phyloP scores from a whole-genome alignment of 2,797 vertebrate genomes.

The Sebastes oblongus region DNA sequence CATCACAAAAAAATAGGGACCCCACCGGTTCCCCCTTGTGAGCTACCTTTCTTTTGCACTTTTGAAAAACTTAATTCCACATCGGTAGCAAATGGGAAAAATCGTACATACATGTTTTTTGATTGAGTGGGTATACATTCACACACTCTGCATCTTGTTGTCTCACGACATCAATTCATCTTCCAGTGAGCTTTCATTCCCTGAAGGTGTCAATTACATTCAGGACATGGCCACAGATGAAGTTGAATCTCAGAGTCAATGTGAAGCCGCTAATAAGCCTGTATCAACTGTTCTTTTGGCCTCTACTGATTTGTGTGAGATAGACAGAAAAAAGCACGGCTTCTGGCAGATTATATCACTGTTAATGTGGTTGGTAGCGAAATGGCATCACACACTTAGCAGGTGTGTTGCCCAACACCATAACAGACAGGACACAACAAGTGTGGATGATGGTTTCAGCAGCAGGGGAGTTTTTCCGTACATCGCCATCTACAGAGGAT shows the following conservation, averaged over 20 bases:
- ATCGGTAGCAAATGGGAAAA: neutral
- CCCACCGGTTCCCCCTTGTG: neutral
- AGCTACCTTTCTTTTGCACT: neutral
- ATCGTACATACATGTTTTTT: neutral
- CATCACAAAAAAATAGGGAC: neutral
- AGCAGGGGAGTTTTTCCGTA: neutral
- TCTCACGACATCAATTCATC: no score
- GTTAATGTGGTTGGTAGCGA: slow-evolving; percentile 7
- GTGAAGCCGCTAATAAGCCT: neutral
- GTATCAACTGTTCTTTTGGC: slow-evolving; percentile 8
- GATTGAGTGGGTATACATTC: neutral
- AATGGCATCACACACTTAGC: slow-evolving; percentile 26
- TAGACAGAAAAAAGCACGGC: slow-evolving; percentile 28
- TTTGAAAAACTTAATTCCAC: neutral
- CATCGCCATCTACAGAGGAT: neutral
- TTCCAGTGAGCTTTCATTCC: no score
- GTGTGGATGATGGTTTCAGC: slow-evolving; percentile 1
- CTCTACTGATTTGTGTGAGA: slow-evolving; percentile 4
- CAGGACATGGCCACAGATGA: neutral
- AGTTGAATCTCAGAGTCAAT: neutral
- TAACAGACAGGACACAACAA: neutral
- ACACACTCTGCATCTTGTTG: neutral
- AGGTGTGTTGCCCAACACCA: neutral
- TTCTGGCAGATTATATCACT: slow-evolving; percentile 23
- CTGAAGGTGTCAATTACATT: no score